Evolutionary conservation across 2,113 vertebrate species (phyloP), one percentile per base, ranked within the genome.

Genomic region (Peucedramus taeniatus): DNA sequence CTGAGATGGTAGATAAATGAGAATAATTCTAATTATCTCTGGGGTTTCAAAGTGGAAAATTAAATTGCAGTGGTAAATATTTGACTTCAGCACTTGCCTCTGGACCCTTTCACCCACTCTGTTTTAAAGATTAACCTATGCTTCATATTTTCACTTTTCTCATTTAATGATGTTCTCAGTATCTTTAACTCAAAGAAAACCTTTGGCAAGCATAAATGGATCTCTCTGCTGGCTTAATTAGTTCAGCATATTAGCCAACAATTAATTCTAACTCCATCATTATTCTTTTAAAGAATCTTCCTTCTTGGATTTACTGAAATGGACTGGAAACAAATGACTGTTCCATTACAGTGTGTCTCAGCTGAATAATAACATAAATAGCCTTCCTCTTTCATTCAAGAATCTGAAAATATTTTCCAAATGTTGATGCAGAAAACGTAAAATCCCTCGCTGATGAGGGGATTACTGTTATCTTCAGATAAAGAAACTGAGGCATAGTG

Each of bases 61-160:
- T 90, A 94, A 96, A 97, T 86, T 90, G 84, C 59, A 78, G 72
- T 92, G 85, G 92, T 97, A 96, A 96, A 97, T 96, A 96, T 97
- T 96, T 94, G 90, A 96, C 85, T 94, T 93, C 51, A 70, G 68
- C 64, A 56, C 71, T 96, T 93, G 92, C 76, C 64, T 94, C 68
- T 92, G 92, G 90, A 96, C 92, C 82, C 68, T 83, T 94, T 92
- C 79, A 92, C 90, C 79, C 68, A 57, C 59, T 88, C 71, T 59
- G 13, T 96, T 95, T 96, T 94, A 90, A 92, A 91, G 87, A 96
- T 90, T 93, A 96, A 96, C 95, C 91, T 82, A 75, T 93, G 68
- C 49, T 94, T 89, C 85, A 53, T 83, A 78, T 89, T 97, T 86
- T 94, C 64, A 74, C 61, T 94, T 95, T 64, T 68, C 42, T 81